Base-by-base conservation (phyloP, 2,888 invertebrate genomes). In the Dolomedes plantarius region DNA sequence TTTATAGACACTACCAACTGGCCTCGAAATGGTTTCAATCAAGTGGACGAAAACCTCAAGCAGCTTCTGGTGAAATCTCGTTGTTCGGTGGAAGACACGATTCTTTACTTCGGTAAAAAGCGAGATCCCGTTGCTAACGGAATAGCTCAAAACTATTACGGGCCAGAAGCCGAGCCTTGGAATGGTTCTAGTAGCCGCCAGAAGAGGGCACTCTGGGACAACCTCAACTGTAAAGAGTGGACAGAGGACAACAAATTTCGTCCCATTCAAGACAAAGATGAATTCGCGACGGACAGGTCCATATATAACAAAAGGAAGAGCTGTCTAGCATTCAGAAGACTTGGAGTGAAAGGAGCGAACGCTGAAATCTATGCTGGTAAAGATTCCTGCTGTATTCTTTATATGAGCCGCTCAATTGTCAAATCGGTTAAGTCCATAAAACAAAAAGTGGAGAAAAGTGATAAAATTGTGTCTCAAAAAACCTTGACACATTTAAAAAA, bases 1-100 rank as follows among this genome's bases (percentile, higher is more conserved):
- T n/a, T n/a, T 80, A 13, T 79, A 86, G 86, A 64, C 28, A 27
- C 31, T 6, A 11, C 19, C 0, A 5, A 36, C 9, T 89, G 89
- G 89, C 89, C 89, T 11, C 77, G 86, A 29, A 76, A 41, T 36
- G 82, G 72, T 1, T 87, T 89, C 56, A 88, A 89, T 46, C 19
- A 73, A 65, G 50, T 89, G 23, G 89, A 89, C 31, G 39, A 65
- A 27, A 65, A 86, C 5, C 75, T 89, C 23, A 46, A 73, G 16
- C 39, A 73, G n/a, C 41, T 36, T 9, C 28, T 83, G 0, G 11
- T 11, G 6, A 31, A 28, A 11, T 68, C 81, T 9, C 31, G 39
- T 3, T 87, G 82, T 28, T 65, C 67, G 6, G 16, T 11, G 0
- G 78, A 83, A 56, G 76, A 78, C 23, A 71, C 73, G 27, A 7